Base-by-base conservation (phyloP, 2,888 invertebrate genomes). In the Brachylomia viminalis region DNA sequence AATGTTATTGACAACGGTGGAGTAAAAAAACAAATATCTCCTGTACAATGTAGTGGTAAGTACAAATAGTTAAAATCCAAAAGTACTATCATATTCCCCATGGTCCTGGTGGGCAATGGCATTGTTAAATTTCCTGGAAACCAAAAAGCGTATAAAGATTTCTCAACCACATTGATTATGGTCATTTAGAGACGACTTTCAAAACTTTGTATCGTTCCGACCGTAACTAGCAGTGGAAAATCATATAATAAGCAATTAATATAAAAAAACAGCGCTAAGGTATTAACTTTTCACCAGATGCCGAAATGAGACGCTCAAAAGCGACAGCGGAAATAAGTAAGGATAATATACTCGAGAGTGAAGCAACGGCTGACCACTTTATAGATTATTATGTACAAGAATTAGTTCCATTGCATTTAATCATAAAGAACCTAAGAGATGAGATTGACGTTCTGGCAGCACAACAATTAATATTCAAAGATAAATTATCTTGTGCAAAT, bases 401-500 rank as follows among this genome's bases (percentile, higher is more conserved):
- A 80, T 86, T 96, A 58, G 45, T 95, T 56, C 94, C 96, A 2
- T 84, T 96, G 49, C 92, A 93, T 84, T 85, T 86, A n/a, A 89
- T 90, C 13, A 94, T 96, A 42, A 91, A 88, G 73, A 86, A 87
- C 67, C 87, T 96, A 27, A 93, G 91, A 86, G 80, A 91, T 62
- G 94, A 95, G 69, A 87, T 95, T 38, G 92, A 94, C 47, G 70
- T 70, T 61, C 84, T 96, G 38, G 84, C 90, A 56, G 62, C 85
- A 13, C 92, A 94, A 58, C 92, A 94, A 80, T 83, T 86, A 56
- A 47, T 87, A 62, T 80, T 92, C 2, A 92, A 86, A 77, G 90
- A 92, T 27, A 90, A 87, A 77, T 78, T 92, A 54, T 30, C 59
- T 6, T 82, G 80, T 72, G 30, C 68, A 6, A 87, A 85, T 68